Conservation (phyloP, 2,888 invertebrate species). For the Invenusta paracnida region DNA sequence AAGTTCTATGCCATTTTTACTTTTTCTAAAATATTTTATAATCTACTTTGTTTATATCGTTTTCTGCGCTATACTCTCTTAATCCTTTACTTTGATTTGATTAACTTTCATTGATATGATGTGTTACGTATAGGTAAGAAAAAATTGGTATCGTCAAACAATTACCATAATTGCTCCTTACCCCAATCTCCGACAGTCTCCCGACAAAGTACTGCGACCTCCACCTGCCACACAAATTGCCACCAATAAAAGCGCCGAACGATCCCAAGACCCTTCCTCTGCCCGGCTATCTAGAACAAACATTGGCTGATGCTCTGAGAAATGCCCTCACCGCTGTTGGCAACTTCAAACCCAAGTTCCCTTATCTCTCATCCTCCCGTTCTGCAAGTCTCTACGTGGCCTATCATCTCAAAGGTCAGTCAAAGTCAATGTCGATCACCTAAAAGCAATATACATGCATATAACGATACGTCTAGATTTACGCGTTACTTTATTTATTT, state of each 20-base stretch:
- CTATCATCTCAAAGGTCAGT: conserved; percentile 60
- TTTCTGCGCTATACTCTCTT: too few relatives aligned
- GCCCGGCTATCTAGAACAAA: conserved; percentile 61
- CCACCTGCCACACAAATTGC: conserved; percentile 59
- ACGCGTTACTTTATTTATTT: too few relatives aligned
- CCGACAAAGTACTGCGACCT: conserved; percentile 58
- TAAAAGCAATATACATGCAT: too few relatives aligned
- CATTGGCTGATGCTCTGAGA: conserved; percentile 54
- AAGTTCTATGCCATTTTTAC: too few relatives aligned
- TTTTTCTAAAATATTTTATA: too few relatives aligned
- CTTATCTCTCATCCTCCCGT: conserved; percentile 56
- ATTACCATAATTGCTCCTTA: too few relatives aligned
- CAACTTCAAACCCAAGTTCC: conserved; percentile 60
- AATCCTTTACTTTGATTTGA: neutral
- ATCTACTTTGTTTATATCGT: too few relatives aligned
- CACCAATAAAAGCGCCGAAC: conserved; percentile 55
- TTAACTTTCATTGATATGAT: too few relatives aligned
- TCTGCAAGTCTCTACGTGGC: conserved; percentile 60
- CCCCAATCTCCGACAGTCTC: neutral
- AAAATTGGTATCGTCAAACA: too few relatives aligned
- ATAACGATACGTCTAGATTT: too few relatives aligned
- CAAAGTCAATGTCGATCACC: too few relatives aligned
- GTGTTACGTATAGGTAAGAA: too few relatives aligned
- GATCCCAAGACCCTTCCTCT: conserved; percentile 55
- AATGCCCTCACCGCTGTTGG: conserved; percentile 58